Evolutionary conservation across 2,113 vertebrate species (phyloP), one percentile per base, ranked within the genome.

Genomic region (Hemiprocne comata): DNA sequence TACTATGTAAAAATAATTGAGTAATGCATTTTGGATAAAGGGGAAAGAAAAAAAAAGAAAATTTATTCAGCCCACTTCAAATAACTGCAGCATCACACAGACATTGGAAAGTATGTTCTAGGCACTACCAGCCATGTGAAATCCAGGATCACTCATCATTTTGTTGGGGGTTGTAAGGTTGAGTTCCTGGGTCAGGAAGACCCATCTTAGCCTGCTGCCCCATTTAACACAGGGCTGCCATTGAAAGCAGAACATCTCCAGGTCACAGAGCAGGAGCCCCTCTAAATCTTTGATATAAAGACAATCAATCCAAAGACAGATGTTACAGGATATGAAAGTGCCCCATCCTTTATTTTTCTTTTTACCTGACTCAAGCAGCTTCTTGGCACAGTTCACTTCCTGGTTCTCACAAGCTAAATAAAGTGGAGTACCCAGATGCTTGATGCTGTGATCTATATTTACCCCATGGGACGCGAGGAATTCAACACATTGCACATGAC

Each of bases 361-460:
- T 93, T 97, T 97, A 99, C 99, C 99, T 73, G 98, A 98, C n/a
- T 98, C 97, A 42, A 99, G 98, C 50, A 99, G 98, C 81, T 97
- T 99, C 97, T 70, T 98, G 72, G 93, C 98, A 71, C 98, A 98
- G 46, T 80, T 95, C 51, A 98, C 72, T 46, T 98, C 98, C 91
- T 97, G 97, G 73, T 98, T 98, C 88, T 98, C 97, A 97, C 99
- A 99, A 34, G 99, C 99, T 7, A 97, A 79, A 25, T 98, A 98
- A 5, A 99, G 98, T 0, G 99, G 98, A n/a, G 98, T 98, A 33
- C 99, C 99, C 67, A 98, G 92, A 44, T 98, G 96, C 38, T 93
- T 95, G 66, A 98, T 91, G 51, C 94, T 86, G 84, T 97, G 95
- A 85, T 99, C 98, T 86, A 99, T 95, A 80, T 98, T 97, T 58